phyloP scores from a whole-genome alignment of 2,797 vertebrate species.

The Tenualosa thibaudeaui region DNA sequence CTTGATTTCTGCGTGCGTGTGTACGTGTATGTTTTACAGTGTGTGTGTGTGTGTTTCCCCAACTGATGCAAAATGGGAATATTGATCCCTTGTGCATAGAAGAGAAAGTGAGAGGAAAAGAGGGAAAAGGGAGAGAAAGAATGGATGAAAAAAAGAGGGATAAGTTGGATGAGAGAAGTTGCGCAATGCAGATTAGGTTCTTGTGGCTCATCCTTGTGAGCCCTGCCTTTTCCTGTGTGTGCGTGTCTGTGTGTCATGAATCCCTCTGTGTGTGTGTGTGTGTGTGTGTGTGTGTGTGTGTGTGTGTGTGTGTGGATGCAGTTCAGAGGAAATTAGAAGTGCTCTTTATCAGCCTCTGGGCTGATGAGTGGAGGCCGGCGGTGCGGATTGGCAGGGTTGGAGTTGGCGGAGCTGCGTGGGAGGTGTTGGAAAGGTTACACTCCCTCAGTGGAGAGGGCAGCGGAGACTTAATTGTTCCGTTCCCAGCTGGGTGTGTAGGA shows the following conservation, averaged over 20 bases:
- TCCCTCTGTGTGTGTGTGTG: not conserved
- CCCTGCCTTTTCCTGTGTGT: not conserved
- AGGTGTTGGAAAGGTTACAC: not conserved
- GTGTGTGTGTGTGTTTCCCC: conserved; percentile 27
- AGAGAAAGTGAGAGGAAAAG: not conserved
- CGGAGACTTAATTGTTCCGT: not conserved
- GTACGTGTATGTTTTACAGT: not conserved
- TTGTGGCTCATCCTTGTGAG: not conserved
- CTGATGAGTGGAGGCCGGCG: not conserved
- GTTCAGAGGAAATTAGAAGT: not conserved
- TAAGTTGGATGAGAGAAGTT: not conserved
- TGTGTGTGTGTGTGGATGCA: not conserved
- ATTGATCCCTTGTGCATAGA: conserved; percentile 49
- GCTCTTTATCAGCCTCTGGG: not conserved
- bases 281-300: not conserved
- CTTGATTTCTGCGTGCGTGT: not conserved
- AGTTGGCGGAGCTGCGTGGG: not conserved
- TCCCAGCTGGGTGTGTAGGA: not conserved
- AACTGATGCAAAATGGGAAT: conserved; percentile 46
- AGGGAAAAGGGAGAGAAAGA: conserved; percentile 35
- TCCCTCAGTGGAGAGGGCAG: not conserved
- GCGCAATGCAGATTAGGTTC: not conserved
- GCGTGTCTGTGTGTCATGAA: not conserved
- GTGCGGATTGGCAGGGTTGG: not conserved
- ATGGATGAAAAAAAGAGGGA: not conserved